phyloP scores from a whole-genome alignment of 2,113 vertebrate species.

The Colossoma macropomum region DNA sequence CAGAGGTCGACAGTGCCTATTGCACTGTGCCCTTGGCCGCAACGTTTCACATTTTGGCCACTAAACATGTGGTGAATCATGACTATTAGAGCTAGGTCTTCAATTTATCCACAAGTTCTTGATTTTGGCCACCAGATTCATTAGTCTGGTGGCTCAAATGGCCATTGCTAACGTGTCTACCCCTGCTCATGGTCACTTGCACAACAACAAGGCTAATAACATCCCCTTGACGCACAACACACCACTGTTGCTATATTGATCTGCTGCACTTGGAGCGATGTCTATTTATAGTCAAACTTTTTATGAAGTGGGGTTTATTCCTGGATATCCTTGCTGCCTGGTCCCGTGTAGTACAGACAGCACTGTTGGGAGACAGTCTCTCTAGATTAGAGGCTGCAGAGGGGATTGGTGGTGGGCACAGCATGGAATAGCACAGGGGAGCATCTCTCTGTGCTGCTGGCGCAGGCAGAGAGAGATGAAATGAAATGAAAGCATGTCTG shows the following conservation, averaged over 20 bases:
- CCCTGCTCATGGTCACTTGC: not conserved
- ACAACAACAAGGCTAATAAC: not conserved
- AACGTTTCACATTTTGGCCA: too few species aligned
- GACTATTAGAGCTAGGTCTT: too few species aligned
- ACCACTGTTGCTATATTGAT: not conserved
- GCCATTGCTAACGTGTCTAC: too few species aligned
- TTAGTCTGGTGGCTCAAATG: too few species aligned
- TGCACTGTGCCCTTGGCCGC: too few species aligned
- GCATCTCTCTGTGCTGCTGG: constrained; percentile 66
- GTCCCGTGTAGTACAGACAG: constrained; percentile 9
- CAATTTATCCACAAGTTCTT: too few species aligned
- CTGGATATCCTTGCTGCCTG: not conserved
- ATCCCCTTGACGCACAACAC: not conserved
- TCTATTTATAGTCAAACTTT: not conserved
- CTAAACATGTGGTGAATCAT: too few species aligned
- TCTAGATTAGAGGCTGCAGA: constrained; percentile 41
- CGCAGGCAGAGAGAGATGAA: constrained; percentile 69
- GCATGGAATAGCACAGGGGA: constrained; percentile 57
- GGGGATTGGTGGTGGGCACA: constrained; percentile 42
- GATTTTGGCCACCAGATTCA: too few species aligned
- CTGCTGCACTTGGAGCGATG: not conserved
- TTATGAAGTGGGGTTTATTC: not conserved
- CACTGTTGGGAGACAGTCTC: not conserved
- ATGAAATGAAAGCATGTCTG: constrained; percentile 78
- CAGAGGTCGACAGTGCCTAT: too few species aligned